Evolutionary conservation across 2,113 vertebrate genomes (phyloP).

Genomic region (Neodon shergylaensis): DNA sequence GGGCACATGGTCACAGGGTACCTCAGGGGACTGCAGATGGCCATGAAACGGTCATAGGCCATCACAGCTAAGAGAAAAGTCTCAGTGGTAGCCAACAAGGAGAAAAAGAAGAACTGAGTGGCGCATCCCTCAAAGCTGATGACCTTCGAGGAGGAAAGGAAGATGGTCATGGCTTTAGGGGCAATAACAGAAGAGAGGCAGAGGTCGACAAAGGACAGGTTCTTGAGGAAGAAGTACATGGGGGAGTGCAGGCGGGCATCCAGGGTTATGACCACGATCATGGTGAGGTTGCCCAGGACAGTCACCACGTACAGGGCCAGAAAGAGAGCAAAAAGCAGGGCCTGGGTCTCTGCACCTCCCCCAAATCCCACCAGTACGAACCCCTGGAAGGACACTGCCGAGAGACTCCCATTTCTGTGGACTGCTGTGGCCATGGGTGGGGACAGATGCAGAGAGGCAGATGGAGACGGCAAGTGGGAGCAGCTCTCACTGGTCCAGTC

Average conservation of each 20-base stretch:
- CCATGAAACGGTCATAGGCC: slow-evolving; percentile 74
- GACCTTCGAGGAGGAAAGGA: slow-evolving; percentile 32
- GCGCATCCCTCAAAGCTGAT: slow-evolving; percentile 46
- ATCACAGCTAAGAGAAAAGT: background rate
- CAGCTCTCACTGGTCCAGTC: background rate
- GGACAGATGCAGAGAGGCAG: fast-evolving
- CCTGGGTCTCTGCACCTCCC: too few relatives aligned
- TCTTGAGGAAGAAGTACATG: slow-evolving; percentile 73
- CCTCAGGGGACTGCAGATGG: slow-evolving; percentile 62
- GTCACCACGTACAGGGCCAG: too few relatives aligned
- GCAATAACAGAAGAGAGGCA: slow-evolving; percentile 12
- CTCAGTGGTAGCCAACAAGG: slow-evolving; percentile 27
- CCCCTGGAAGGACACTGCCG: too few relatives aligned
- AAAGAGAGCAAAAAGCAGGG: too few relatives aligned
- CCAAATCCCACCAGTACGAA: too few relatives aligned
- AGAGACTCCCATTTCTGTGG: background rate
- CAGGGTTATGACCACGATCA: too few relatives aligned
- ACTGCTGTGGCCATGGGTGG: background rate
- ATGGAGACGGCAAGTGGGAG: background rate
- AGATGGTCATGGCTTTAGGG: background rate
- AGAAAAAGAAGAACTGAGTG: slow-evolving; percentile 55
- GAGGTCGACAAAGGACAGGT: slow-evolving; percentile 57
- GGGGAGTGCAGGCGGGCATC: background rate
- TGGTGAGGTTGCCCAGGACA: too few relatives aligned
- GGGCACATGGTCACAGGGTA: slow-evolving; percentile 51